Conservation (phyloP, 2,113 vertebrate species). For the Struthidea cinerea region DNA sequence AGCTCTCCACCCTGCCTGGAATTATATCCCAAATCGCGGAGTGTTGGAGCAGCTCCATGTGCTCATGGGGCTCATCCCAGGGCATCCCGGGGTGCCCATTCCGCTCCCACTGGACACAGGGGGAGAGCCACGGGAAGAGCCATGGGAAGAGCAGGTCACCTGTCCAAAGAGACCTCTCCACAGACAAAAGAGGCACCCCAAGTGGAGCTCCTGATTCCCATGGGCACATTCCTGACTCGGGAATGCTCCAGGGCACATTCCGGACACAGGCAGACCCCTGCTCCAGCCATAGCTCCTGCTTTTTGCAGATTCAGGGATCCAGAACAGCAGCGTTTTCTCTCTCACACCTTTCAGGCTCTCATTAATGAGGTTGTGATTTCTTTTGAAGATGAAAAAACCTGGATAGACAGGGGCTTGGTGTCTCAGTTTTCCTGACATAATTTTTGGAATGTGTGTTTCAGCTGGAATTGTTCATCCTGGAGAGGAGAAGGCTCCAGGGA, state of each 20-base stretch:
- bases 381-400: neutral
- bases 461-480: neutral
- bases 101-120: neutral
- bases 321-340: neutral
- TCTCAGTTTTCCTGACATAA: neutral
- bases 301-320: neutral
- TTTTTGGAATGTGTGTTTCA: neutral
- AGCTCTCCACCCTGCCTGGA: neutral
- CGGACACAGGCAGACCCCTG: neutral
- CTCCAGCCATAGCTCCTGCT: fast-evolving
- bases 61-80: neutral
- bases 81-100: neutral
- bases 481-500: neutral
- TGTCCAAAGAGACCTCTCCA: neutral
- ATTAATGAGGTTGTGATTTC: neutral
- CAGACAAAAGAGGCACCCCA: fast-evolving
- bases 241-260: neutral
- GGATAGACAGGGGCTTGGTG: neutral
- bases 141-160: neutral
- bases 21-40: neutral
- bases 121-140: neutral
- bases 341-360: neutral
- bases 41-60: neutral
- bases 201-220: neutral
- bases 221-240: neutral